Base-by-base conservation (phyloP, 2,797 vertebrate species). In the Gila robusta region DNA sequence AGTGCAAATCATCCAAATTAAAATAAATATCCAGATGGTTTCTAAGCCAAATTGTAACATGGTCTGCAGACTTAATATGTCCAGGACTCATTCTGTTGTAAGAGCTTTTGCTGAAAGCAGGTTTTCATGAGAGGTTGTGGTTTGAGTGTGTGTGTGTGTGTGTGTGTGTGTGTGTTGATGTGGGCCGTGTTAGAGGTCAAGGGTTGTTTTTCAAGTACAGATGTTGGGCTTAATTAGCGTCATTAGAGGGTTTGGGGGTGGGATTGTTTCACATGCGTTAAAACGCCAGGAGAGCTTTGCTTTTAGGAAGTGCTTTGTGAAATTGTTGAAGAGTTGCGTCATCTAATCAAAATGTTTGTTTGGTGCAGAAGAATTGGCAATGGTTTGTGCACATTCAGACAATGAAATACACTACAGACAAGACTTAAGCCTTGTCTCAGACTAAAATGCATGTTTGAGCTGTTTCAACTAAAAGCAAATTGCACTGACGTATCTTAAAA, bases 161-260 rank as follows among this genome's bases (percentile, higher is more conserved):
- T 35, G 35, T 37, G 37, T 37, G 37, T 37, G 37, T 37, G 82
- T 82, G 74, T 35, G 19, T 62, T 76, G 2, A 35, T 35, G 56
- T 39, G 47, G 8, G n/a, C 59, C 79, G 41, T 54, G 21, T 44
- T 79, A 78, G 56, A 41, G 82, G 81, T 66, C 54, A 76, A 47
- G 35, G 78, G 72, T 74, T 77, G 66, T 81, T 88, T 81, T 52
- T 85, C 79, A 87, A 35, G 26, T 66, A 77, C 85, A 79, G 59
- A 67, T 83, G 81, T 71, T 83, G 49, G 28, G 26, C 28, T 79
- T 74, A 78, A 62, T 77, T 69, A 69, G 62, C 47, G 37, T 82
- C 80, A 69, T 87, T 77, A 74, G 17, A 16, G 7, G 10, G 32
- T n/a, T 52, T 67, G 47, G 76, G 71, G 77, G 69, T 76, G 80